These are phyloP conservation scores for Diglossa cyanea DNA, from an alignment of 2,797 vertebrate genomes.

Conservation along the genomic window DNA sequence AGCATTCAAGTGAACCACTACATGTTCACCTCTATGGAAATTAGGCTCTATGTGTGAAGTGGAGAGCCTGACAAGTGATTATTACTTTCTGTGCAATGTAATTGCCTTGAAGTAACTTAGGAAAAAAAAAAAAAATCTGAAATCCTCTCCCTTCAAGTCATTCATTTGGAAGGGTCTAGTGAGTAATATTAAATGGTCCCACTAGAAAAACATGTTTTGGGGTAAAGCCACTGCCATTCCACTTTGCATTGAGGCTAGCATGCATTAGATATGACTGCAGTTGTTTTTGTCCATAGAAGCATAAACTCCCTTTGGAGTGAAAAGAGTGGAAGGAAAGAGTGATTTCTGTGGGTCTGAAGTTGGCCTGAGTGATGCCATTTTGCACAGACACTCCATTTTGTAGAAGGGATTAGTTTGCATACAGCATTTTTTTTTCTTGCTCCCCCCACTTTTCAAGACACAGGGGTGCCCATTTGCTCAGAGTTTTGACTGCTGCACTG, in stretches of 20 bases:
- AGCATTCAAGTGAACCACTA: conserved; percentile 43
- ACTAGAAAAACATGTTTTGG: background rate
- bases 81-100: conserved; percentile 44
- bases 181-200: background rate
- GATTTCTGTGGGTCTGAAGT: background rate
- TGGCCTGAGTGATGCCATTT: background rate
- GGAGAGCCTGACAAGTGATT: conserved; percentile 60
- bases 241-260: background rate
- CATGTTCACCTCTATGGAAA: conserved; percentile 61
- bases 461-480: background rate
- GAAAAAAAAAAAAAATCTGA: background rate
- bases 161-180: conserved; percentile 11
- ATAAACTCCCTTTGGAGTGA: background rate
- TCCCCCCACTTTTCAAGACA: background rate
- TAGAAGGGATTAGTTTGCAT: background rate
- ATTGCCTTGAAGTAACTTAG: conserved; percentile 47
- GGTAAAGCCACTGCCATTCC: background rate
- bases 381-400: background rate
- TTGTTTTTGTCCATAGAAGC: background rate
- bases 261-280: background rate
- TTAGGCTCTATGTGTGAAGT: conserved; percentile 42
- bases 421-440: background rate
- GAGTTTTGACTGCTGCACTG: background rate
- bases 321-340: background rate
- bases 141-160: background rate